These are phyloP conservation scores for Petromus typicus DNA, from an alignment of 2,113 vertebrate species.

Conservation along the genomic window DNA sequence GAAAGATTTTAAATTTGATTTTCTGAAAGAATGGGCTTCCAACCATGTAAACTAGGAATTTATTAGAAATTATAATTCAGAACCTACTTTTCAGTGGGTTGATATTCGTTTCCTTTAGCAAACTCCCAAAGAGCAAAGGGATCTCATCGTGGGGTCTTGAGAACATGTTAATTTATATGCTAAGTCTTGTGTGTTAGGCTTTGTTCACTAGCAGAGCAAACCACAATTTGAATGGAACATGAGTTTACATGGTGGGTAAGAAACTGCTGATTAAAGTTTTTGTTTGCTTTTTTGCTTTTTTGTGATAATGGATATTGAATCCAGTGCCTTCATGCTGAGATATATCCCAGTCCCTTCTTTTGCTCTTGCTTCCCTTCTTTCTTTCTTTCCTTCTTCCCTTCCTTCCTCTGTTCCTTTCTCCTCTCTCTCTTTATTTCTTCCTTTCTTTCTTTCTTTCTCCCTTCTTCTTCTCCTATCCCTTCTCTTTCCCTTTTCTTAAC, in stretches of 20 bases:
- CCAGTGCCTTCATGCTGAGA: background rate
- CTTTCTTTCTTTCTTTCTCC: too few relatives aligned
- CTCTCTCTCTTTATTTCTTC: background rate
- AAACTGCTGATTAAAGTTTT: background rate
- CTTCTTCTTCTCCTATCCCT: too few relatives aligned
- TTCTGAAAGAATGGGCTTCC: background rate
- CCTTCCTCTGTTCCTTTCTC: background rate
- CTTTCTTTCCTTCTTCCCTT: too few relatives aligned
- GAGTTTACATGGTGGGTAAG: background rate
- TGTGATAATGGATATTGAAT: background rate
- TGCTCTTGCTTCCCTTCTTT: too few relatives aligned
- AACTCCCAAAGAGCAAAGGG: conserved; percentile 8
- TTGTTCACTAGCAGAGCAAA: background rate
- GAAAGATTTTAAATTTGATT: too few relatives aligned
- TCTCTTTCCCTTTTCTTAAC: too few relatives aligned
- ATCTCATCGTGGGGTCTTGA: background rate
- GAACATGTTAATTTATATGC: background rate
- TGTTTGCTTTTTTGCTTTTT: background rate
- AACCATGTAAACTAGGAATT: background rate
- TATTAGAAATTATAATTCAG: background rate
- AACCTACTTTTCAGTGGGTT: background rate
- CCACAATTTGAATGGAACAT: background rate
- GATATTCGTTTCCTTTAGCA: conserved; percentile 57
- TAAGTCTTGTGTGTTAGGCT: rapidly evolving
- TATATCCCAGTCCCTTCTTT: background rate